A percentile compares a stretch with the other conserved stretches of the same genome.
Evolutionary conservation across 2,113 vertebrate species (phyloP).

Genomic region (Oryzias curvinotus): DNA sequence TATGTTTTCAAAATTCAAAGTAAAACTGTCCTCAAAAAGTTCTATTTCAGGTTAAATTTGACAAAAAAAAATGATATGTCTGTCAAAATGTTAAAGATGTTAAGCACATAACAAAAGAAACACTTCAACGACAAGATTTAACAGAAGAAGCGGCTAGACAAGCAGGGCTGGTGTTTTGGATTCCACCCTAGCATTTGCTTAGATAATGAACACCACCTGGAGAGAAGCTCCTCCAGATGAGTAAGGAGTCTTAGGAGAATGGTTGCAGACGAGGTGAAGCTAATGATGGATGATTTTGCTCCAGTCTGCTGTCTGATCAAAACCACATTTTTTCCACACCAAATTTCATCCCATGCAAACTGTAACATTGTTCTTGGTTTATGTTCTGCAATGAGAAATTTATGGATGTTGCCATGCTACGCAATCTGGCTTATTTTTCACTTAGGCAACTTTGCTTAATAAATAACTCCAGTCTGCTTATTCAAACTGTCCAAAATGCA

Average conservation of each 20-base stretch:
- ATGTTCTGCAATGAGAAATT: constrained; percentile 39
- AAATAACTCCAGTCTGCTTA: constrained; percentile 46
- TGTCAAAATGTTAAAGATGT: no score
- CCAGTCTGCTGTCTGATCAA: constrained; percentile 50
- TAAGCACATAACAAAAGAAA: constrained; percentile 10
- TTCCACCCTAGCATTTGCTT: constrained; percentile 40
- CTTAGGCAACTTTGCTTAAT: constrained; percentile 54
- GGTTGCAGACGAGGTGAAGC: constrained; percentile 51
- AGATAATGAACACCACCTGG: constrained; percentile 68
- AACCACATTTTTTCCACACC: constrained; percentile 48
- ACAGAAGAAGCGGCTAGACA: constrained; percentile 19
- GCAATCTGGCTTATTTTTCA: constrained; percentile 16
- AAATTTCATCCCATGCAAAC: constrained; percentile 45
- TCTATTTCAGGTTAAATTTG: no score
- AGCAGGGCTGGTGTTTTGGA: constrained; percentile 36
- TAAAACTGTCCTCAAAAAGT: no score
- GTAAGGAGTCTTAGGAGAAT: constrained; percentile 55
- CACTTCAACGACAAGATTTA: constrained; percentile 11
- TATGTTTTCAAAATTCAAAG: no score
- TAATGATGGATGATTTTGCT: constrained; percentile 69
- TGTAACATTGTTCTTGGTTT: constrained; percentile 44
- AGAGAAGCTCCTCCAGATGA: constrained; percentile 48
- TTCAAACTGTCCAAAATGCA: constrained; percentile 60
- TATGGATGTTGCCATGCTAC: constrained; percentile 43
- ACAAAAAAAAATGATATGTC: no score